Percentiles rank a stretch among this genome's conserved stretches.
Conservation (phyloP, 2,797 vertebrate species). For the Delichon dasypus region DNA sequence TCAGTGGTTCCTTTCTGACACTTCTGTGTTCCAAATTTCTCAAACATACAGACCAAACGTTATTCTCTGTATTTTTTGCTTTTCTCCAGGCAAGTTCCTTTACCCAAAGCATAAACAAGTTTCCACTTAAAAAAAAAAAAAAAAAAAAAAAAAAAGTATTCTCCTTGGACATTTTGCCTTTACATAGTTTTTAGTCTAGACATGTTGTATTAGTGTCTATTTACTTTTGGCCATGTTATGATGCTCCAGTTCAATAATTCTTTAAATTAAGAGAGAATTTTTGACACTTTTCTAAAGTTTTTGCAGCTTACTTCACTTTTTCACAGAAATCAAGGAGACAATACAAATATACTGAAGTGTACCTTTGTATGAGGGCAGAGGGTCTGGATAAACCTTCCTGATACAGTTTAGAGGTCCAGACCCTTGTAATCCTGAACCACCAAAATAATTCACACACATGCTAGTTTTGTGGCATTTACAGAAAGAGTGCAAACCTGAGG, state of each 20-base stretch:
- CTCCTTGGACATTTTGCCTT: neutral
- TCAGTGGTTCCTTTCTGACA: neutral
- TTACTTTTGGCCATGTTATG: neutral
- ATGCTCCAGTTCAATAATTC: neutral
- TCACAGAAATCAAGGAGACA: neutral
- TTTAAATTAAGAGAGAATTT: neutral
- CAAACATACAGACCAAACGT: neutral
- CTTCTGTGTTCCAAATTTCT: neutral
- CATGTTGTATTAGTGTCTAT: neutral
- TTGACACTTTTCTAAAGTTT: neutral
- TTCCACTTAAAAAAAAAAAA: neutral
- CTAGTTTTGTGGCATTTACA: neutral
- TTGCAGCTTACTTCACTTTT: neutral
- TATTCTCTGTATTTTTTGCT: neutral
- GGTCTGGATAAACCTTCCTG: neutral
- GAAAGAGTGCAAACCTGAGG: neutral
- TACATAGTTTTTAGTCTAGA: neutral
- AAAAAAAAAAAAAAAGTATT: neutral
- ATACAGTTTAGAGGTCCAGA: neutral
- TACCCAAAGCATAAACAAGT: neutral
- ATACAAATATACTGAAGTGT: neutral
- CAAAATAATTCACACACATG: neutral
- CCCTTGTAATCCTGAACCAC: neutral
- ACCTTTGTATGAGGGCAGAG: neutral
- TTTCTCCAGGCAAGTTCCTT: neutral